Evolutionary conservation across 2,113 vertebrate genomes (phyloP).

Genomic region (Meriones unguiculatus): DNA sequence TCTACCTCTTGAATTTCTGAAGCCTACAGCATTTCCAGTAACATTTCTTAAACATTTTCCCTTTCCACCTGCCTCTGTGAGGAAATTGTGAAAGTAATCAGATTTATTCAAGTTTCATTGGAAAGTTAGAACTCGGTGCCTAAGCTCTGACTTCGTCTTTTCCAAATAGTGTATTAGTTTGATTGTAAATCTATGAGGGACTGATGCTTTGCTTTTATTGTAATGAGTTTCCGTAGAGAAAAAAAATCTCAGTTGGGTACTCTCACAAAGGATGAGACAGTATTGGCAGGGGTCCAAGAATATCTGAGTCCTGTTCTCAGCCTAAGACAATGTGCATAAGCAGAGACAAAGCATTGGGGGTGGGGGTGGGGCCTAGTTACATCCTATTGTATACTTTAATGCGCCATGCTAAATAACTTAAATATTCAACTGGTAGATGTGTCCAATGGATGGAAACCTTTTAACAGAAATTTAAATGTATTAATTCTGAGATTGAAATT

Average conservation of each 20-base stretch:
- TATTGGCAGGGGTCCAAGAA: not conserved
- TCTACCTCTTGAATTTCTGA: not conserved
- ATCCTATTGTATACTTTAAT: not conserved
- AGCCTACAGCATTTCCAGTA: not conserved
- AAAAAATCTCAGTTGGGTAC: not conserved
- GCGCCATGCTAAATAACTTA: not conserved
- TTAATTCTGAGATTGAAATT: not conserved
- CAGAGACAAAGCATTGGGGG: not conserved
- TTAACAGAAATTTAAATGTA: not conserved
- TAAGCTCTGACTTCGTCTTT: conserved; percentile 11
- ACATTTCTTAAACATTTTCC: not conserved
- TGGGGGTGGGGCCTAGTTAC: not conserved
- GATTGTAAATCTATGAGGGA: not conserved
- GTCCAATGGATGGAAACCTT: not conserved
- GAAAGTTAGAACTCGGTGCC: not conserved
- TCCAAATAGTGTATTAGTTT: conserved; percentile 8
- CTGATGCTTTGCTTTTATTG: conserved; percentile 21
- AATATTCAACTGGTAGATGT: not conserved
- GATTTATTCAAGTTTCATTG: not conserved
- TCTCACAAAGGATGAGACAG: not conserved
- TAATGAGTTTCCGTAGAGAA: not conserved
- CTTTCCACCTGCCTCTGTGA: not conserved
- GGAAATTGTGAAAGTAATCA: not conserved
- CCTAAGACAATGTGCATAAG: not conserved
- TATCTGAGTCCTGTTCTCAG: not conserved